These are phyloP conservation scores for Blastobasis lacticolella DNA, from an alignment of 2,888 invertebrate genomes.

Conservation along the genomic window DNA sequence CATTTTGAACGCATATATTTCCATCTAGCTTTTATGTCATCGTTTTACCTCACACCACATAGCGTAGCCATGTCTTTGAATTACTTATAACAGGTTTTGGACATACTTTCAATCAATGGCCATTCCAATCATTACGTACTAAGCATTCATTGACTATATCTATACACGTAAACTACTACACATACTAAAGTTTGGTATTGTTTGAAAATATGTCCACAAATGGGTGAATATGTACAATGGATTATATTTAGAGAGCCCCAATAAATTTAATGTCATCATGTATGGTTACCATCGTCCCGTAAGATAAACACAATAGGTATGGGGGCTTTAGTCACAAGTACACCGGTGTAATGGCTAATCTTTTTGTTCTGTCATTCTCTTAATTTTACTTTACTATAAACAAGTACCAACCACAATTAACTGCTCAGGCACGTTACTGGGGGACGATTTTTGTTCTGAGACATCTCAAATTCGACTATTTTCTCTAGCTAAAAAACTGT, in stretches of 20 bases:
- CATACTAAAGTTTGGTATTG: neutral
- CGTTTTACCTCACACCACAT: conserved; percentile 59
- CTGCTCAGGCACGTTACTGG: too few relatives aligned
- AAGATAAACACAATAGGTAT: conserved; percentile 56
- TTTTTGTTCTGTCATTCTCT: conserved; percentile 57
- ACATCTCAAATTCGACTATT: too few relatives aligned
- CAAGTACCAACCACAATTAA: too few relatives aligned
- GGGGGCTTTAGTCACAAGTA: conserved; percentile 61
- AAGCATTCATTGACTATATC: conserved; percentile 5
- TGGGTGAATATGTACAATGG: conserved; percentile 36
- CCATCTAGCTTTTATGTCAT: conserved; percentile 46
- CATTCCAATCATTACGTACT: neutral
- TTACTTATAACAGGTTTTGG: conserved; percentile 21
- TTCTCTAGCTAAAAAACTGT: too few relatives aligned
- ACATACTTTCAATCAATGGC: conserved; percentile 13
- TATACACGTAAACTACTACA: neutral
- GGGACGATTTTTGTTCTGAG: too few relatives aligned
- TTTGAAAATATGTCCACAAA: conserved; percentile 25
- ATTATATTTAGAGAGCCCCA: conserved; percentile 17
- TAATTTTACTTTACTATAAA: conserved; percentile 19
- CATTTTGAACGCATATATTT: conserved; percentile 29
- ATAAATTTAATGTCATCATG: conserved; percentile 47
- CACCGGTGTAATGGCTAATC: conserved; percentile 66
- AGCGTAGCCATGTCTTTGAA: conserved; percentile 34
- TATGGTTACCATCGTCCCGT: conserved; percentile 60